phyloP scores from a whole-genome alignment of 1,140 invertebrate genomes.

The Drosophila kohkoa region DNA sequence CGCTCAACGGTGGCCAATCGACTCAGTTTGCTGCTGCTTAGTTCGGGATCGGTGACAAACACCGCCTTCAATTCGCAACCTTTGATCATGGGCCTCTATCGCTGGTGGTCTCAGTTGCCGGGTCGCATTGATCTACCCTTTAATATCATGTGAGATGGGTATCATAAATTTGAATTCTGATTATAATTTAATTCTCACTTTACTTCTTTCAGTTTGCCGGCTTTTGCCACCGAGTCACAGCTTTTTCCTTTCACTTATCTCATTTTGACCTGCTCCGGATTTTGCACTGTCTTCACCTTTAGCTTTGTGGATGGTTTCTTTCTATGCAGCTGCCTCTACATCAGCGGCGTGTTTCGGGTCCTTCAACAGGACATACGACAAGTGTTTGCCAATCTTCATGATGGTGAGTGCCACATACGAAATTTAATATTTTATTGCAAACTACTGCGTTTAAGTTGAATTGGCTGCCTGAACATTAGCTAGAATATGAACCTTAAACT shows the following conservation, averaged over 20 bases:
- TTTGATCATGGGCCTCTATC: slow-evolving; percentile 61
- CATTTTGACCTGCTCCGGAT: slow-evolving; percentile 63
- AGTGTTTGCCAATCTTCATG: slow-evolving; percentile 62
- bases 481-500: too few species aligned
- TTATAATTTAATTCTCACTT: background rate
- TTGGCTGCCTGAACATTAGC: too few species aligned
- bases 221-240: slow-evolving; percentile 41
- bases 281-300: slow-evolving; percentile 75
- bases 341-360: slow-evolving; percentile 70
- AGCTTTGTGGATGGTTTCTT: slow-evolving; percentile 79
- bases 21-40: slow-evolving; percentile 56
- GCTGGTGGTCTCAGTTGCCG: slow-evolving; percentile 38
- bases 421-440: too few species aligned
- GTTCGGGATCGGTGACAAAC: slow-evolving; percentile 56
- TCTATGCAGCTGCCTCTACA: slow-evolving; percentile 75
- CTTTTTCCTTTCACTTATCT: slow-evolving; percentile 71
- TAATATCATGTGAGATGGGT: slow-evolving; percentile 62
- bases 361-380: slow-evolving; percentile 70
- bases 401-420: slow-evolving; percentile 48
- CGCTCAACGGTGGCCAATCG: slow-evolving; percentile 53
- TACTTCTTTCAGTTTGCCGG: slow-evolving; percentile 53
- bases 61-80: slow-evolving; percentile 60
- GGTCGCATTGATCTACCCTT: slow-evolving; percentile 61
- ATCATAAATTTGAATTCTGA: background rate
- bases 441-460: too few species aligned